Conservation (phyloP, 2,113 vertebrate species). For the Nothocercus nigrocapillus region DNA sequence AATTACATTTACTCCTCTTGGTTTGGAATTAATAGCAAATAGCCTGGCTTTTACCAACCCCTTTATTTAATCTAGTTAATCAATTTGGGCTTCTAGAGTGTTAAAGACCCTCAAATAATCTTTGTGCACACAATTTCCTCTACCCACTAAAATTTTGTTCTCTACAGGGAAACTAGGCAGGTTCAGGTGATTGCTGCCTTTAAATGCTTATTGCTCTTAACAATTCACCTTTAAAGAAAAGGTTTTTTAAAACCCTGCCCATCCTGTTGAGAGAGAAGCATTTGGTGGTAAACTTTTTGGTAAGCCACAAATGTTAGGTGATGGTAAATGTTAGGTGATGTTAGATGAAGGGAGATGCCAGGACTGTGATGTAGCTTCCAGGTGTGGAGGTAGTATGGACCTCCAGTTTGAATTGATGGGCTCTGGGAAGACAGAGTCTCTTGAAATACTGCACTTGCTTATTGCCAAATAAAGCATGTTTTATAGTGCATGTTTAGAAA, state of each 20-base stretch:
- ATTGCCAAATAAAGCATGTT: not conserved
- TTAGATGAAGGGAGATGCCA: no score
- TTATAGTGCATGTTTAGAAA: not conserved
- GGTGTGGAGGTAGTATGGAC: not conserved
- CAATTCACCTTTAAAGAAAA: not conserved
- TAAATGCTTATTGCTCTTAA: not conserved
- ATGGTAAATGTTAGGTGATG: rapidly evolving
- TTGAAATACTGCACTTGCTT: not conserved
- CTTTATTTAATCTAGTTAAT: not conserved
- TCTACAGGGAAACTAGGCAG: not conserved
- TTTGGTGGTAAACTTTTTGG: not conserved
- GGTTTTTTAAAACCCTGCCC: not conserved
- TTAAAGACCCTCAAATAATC: not conserved
- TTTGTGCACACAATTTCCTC: not conserved
- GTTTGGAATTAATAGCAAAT: not conserved
- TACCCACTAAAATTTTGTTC: not conserved
- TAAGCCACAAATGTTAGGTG: not conserved
- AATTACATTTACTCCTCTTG: not conserved
- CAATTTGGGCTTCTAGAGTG: not conserved
- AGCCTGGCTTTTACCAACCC: not conserved
- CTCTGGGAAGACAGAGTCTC: not conserved
- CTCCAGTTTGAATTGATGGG: not conserved
- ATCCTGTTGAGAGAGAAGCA: not conserved
- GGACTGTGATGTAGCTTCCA: not conserved
- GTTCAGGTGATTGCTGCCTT: not conserved